Evolutionary conservation across 2,888 invertebrate species (phyloP), one percentile per base, ranked within the genome.

Genomic region (Ophioninae sp.): DNA sequence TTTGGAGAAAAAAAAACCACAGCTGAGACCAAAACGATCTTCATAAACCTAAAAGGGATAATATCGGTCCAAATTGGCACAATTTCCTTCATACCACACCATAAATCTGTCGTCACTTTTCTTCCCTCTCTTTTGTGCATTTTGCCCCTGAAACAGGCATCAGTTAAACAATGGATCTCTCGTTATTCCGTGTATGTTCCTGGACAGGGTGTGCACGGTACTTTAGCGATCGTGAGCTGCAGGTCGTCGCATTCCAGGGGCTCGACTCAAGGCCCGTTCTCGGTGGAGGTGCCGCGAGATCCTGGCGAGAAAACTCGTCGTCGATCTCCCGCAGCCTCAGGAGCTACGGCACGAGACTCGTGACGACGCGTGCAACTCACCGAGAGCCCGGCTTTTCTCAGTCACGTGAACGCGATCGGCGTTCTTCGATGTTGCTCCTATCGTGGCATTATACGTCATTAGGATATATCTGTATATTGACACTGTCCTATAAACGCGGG

Each of bases 161-260:
- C 64, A 56, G 20, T 37, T 39, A 65, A 84, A 84, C 84, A 84
- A 82, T 82, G 56, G 78, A 22, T 44, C 59, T 17, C 13, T 23
- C 30, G 59, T 73, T 44, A 22, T 37, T 39, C 30, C 23, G 22
- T 78, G 37, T 61, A 44, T 61, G 22, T 51, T 13, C 51, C 51
- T 17, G 51, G 17, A 51, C 17, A 10, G 20, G 59, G 59, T n/a
- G 41, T 41, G 44, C 67, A 51, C 23, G 59, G 22, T 63, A 6
- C 44, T 76, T 58, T 59, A 79, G 63, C 87, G 87, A 89, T 89
- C 88, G 88, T 89, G 88, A 84, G 79, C 75, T 72, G 86, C 85
- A 85, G 85, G 85, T 86, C 86, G 85, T 87, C 87, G 87, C 91
- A 90, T 91, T 91, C 90, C 90, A 90, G 84, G 88, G 89, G 87